phyloP scores from a whole-genome alignment of 2,797 vertebrate genomes.

The Sciurus carolinensis region DNA sequence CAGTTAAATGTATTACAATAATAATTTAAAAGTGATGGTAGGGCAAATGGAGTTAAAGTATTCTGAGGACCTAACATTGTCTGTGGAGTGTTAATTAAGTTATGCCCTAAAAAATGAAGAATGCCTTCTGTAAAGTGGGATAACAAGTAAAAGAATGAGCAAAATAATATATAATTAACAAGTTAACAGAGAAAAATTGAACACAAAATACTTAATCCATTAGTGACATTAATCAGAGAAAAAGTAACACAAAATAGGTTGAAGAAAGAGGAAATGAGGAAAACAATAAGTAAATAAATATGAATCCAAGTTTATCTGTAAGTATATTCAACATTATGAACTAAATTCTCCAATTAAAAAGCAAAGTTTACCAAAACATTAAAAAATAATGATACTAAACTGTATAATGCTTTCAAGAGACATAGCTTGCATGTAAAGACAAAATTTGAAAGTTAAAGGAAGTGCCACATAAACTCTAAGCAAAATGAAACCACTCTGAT shows the following conservation, averaged over 20 bases:
- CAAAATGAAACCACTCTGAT: neutral
- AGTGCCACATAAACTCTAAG: neutral
- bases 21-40: neutral
- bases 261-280: constrained; percentile 63
- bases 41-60: constrained; percentile 40
- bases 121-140: neutral
- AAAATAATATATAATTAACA: constrained; percentile 28
- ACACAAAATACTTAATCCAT: neutral
- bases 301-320: neutral
- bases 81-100: neutral
- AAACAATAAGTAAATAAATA: constrained; percentile 2
- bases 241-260: neutral
- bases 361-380: neutral
- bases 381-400: neutral
- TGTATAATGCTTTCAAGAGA: neutral
- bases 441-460: constrained; percentile 27
- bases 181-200: neutral
- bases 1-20: constrained; percentile 16
- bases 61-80: constrained; percentile 20
- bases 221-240: neutral
- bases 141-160: constrained; percentile 9
- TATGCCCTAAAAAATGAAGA: neutral
- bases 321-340: neutral
- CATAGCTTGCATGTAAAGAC: neutral
- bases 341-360: constrained; percentile 12